Evolutionary conservation across 2,797 vertebrate genomes (phyloP), one percentile per base, ranked within the genome.

Genomic region (Graptemys geographica): DNA sequence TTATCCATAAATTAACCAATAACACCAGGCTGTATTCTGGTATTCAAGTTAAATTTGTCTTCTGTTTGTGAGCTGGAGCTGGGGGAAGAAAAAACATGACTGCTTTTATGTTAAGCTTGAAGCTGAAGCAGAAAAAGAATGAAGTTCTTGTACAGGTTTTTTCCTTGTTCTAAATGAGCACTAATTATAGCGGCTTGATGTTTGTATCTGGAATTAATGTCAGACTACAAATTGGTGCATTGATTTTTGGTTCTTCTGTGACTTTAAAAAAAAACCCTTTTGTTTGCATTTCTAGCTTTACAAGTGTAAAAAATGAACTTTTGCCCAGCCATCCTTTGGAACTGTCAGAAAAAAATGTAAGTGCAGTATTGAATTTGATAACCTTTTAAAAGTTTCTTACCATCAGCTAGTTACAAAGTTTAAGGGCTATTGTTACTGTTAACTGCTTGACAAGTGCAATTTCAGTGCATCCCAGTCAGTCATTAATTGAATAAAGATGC

Each of bases 341-440:
- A 96, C 69, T 99, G 90, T 99, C 99, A 47, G 99, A 99, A 97
- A 99, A 99, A 97, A 99, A 99, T 95, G 99, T 99, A 97, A 99
- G 99, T 98, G 57, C 92, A 12, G 52, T 72, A 53, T 47, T 37
- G 65, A 81, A 49, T 72, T 23, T 91, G 55, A 21, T 53, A 5
- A 10, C 65, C 21, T 57, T 78, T 90, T 31, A 11, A 47, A 81
- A 4, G 21, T 79, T 62, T 83, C 11, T 53, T 16, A 62, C 6
- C 7, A 6, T 44, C 57, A 37, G 21, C 6, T 84, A 18, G 57
- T 56, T 81, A 10, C 0, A 0, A 69, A 79, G 3, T 74, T 65
- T 79, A 53, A 72, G 47, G 5, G 2, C 0, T 37, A 8, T 5
- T 3, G 1, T 79, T 89, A 37, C 11, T 49, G 44, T 49, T 78